Conservation (phyloP, 2,113 vertebrate species). For the Phylloscopus trochilus region DNA sequence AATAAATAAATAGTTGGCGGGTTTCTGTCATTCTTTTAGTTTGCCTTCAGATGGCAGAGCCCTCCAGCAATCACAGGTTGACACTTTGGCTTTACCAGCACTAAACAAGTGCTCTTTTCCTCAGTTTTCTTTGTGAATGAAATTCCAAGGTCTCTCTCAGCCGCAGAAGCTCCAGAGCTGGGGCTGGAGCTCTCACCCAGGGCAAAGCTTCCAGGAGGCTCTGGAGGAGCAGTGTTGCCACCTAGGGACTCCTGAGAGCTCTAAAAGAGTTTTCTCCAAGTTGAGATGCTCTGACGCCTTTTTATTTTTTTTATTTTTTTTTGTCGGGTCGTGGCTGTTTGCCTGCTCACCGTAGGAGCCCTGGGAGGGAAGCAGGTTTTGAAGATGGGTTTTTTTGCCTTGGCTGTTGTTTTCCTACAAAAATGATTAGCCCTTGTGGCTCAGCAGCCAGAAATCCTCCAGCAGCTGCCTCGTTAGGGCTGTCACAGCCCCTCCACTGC, state of each 20-base stretch:
- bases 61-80: background rate
- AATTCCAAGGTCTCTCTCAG: background rate
- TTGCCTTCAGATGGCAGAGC: background rate
- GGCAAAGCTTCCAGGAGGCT: background rate
- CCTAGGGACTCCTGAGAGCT: background rate
- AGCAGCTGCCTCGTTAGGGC: background rate
- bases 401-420: background rate
- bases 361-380: background rate
- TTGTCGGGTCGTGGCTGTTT: accelerated
- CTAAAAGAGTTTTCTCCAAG: background rate
- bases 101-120: background rate
- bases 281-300: accelerated
- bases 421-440: background rate
- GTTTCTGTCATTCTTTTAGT: background rate
- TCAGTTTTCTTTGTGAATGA: background rate
- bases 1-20: background rate
- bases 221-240: constrained; percentile 34
- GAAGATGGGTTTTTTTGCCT: background rate
- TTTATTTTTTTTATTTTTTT: no score
- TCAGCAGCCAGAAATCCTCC: background rate
- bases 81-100: background rate
- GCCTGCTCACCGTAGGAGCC: background rate
- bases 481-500: accelerated
- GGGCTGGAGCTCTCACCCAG: background rate
- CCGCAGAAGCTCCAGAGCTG: background rate